phyloP scores from a whole-genome alignment of 2,888 invertebrate species.

The Meghimatium bilineatum region DNA sequence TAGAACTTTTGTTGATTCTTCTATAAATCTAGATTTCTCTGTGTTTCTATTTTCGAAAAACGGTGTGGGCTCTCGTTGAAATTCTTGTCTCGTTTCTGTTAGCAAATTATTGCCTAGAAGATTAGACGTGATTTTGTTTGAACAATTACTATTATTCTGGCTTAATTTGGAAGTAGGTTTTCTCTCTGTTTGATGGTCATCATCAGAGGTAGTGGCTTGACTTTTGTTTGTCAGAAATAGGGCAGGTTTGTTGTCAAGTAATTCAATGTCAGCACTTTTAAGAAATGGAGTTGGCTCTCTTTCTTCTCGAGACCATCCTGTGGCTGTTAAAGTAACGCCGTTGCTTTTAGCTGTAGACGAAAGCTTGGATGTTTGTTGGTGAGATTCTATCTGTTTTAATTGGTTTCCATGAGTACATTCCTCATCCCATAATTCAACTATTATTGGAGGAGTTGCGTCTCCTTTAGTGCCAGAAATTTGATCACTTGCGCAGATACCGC shows the following conservation, averaged over 20 bases:
- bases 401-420: background rate
- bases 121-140: background rate
- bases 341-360: background rate
- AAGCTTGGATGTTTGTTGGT: background rate
- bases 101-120: background rate
- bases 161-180: constrained; percentile 21
- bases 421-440: constrained; percentile 32
- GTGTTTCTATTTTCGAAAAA: constrained; percentile 15
- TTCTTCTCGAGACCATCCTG: constrained; percentile 12
- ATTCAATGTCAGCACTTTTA: background rate
- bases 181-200: background rate
- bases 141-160: background rate
- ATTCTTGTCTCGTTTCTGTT: background rate
- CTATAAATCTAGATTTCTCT: background rate
- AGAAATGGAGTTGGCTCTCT: constrained; percentile 36
- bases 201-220: no score
- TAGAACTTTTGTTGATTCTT: background rate
- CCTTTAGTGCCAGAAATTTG: background rate
- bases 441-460: constrained; percentile 24
- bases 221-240: no score
- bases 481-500: no score
- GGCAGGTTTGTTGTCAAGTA: no score
- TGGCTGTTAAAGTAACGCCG: no score
- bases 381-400: no score
- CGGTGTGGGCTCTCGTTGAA: constrained; percentile 33